phyloP scores from a whole-genome alignment of 64 coral and sea anemone species.

The Montipora efflorescens region DNA sequence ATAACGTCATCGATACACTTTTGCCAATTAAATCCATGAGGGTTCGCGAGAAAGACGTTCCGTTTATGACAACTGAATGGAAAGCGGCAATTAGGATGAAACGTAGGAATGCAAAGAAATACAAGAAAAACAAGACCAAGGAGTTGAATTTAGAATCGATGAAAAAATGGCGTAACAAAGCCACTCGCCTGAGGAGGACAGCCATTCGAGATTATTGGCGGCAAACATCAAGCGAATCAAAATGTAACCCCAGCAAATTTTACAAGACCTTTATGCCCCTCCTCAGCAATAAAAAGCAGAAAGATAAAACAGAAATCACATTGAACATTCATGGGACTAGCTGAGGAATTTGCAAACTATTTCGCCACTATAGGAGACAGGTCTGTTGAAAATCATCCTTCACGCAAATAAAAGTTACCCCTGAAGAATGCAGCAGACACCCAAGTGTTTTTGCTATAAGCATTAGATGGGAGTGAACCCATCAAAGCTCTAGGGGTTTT shows the following conservation, averaged over 20 bases:
- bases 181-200: slow-evolving; percentile 39
- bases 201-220: slow-evolving; percentile 43
- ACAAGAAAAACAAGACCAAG: background rate
- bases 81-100: slow-evolving; percentile 45
- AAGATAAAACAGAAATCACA: slow-evolving; percentile 8
- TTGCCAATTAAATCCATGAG: slow-evolving; percentile 39
- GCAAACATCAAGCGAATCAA: background rate
- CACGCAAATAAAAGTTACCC: background rate
- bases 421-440: background rate
- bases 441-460: background rate
- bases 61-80: slow-evolving; percentile 43
- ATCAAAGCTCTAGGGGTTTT: too few relatives aligned
- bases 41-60: slow-evolving; percentile 20
- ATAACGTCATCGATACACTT: slow-evolving; percentile 13
- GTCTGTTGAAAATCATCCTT: background rate
- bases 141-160: background rate
- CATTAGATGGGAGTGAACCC: background rate
- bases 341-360: slow-evolving; percentile 22
- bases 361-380: slow-evolving; percentile 27
- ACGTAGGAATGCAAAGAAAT: slow-evolving; percentile 35
- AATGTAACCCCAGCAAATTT: slow-evolving; percentile 13
- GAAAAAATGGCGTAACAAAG: slow-evolving; percentile 55
- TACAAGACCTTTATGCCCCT: slow-evolving; percentile 38
- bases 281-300: background rate
- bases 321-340: slow-evolving; percentile 20